Evolutionary conservation across 2,888 invertebrate species (phyloP).

Genomic region (Petrolisthes manimaculis): DNA sequence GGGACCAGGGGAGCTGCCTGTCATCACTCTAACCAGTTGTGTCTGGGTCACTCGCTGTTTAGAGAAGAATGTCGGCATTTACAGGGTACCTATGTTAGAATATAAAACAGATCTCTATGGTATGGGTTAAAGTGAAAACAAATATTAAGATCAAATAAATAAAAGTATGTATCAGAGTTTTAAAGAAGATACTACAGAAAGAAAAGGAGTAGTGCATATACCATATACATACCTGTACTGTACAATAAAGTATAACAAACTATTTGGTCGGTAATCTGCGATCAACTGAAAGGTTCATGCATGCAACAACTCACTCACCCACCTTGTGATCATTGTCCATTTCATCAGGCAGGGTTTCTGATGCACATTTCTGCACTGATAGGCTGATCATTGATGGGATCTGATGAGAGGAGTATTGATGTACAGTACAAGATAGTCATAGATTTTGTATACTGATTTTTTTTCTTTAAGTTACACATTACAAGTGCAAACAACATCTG

Average conservation of each 20-base stretch:
- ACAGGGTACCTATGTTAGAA: no score
- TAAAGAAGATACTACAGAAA: no score
- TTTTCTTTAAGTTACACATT: not conserved
- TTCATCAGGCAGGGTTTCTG: conserved; percentile 64
- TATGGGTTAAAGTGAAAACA: no score
- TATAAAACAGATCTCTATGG: no score
- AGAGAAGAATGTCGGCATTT: no score
- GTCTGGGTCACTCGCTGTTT: conserved; percentile 62
- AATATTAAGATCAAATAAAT: no score
- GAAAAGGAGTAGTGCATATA: not conserved
- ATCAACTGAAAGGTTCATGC: not conserved
- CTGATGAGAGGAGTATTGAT: conserved; percentile 35
- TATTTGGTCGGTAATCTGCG: not conserved
- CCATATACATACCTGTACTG: not conserved
- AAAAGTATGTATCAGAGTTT: no score
- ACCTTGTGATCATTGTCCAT: conserved; percentile 50
- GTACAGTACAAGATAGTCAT: not conserved
- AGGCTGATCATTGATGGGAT: conserved; percentile 61
- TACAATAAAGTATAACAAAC: not conserved
- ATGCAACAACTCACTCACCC: not conserved
- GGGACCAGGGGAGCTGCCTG: conserved; percentile 37
- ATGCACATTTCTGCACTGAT: conserved; percentile 64
- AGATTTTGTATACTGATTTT: not conserved
- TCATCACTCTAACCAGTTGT: conserved; percentile 59
- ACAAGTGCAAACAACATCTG: not conserved